phyloP scores from a whole-genome alignment of 2,113 vertebrate species.

The Tachycineta bicolor region DNA sequence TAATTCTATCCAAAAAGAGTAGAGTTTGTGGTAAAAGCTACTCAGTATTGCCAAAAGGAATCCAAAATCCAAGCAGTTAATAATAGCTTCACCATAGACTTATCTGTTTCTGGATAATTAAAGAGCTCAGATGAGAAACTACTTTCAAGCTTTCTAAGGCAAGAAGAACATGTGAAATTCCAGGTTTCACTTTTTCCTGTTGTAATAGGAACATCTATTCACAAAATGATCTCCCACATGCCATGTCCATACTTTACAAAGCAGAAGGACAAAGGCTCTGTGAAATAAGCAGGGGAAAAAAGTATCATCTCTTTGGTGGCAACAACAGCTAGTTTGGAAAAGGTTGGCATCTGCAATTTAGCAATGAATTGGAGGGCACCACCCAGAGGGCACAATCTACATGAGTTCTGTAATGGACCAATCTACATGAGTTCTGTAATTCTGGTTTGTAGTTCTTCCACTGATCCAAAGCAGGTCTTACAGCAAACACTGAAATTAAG shows the following conservation, averaged over 20 bases:
- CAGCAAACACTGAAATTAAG: not conserved
- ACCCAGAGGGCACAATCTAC: not conserved
- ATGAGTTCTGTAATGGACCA: not conserved
- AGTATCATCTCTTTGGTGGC: not conserved
- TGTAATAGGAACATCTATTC: not conserved
- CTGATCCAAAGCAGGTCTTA: not conserved
- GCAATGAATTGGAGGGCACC: not conserved
- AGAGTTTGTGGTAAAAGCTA: not conserved
- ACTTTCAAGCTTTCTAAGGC: not conserved
- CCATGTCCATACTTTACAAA: not conserved
- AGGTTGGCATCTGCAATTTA: not conserved
- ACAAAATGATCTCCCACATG: not conserved
- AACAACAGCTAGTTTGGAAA: not conserved
- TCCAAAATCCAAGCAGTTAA: not conserved
- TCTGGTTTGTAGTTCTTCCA: not conserved
- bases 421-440: not conserved
- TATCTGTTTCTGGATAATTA: not conserved
- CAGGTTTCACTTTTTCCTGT: not conserved
- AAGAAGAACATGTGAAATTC: not conserved
- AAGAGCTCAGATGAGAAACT: not conserved
- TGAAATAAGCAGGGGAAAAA: not conserved
- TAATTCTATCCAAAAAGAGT: not conserved
- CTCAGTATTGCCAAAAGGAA: not conserved
- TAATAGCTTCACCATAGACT: not conserved
- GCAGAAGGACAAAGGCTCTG: not conserved